A percentile compares a stretch with the other conserved stretches of the same genome.
These are phyloP conservation scores for Arizona elegans DNA, from an alignment of 2,113 vertebrate species.

Conservation along the genomic window DNA sequence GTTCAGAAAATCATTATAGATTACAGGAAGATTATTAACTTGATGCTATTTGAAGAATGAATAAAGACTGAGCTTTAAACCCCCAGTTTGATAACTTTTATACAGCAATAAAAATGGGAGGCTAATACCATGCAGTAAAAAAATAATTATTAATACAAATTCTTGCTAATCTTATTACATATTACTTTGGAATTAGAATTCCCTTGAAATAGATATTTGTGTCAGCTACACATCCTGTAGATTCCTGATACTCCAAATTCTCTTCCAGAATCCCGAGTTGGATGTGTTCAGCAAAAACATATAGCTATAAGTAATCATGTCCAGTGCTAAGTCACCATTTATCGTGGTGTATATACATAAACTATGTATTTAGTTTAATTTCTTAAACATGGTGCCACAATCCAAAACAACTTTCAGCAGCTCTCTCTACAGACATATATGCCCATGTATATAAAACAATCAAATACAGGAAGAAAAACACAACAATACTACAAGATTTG, in stretches of 20 bases:
- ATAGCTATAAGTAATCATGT: neutral
- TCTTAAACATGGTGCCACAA: neutral
- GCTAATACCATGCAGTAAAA: neutral
- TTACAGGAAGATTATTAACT: neutral
- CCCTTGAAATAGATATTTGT: neutral
- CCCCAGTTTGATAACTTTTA: neutral
- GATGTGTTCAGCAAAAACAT: neutral
- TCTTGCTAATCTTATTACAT: neutral
- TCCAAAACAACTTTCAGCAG: neutral
- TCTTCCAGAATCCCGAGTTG: neutral
- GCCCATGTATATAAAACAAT: neutral
- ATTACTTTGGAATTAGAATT: neutral
- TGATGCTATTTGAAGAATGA: neutral
- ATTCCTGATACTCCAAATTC: neutral
- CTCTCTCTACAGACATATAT: neutral
- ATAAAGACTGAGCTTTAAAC: no score
- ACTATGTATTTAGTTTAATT: neutral
- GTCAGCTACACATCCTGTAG: neutral
- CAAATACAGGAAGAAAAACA: neutral
- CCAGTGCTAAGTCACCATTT: neutral
- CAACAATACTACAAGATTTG: neutral
- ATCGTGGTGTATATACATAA: neutral
- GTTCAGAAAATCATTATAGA: neutral
- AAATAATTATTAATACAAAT: neutral
- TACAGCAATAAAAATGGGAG: neutral